A percentile compares a stretch with the other conserved stretches of the same genome.
Conservation (phyloP, 2,797 vertebrate genomes). For the Vespertilio murinus region DNA sequence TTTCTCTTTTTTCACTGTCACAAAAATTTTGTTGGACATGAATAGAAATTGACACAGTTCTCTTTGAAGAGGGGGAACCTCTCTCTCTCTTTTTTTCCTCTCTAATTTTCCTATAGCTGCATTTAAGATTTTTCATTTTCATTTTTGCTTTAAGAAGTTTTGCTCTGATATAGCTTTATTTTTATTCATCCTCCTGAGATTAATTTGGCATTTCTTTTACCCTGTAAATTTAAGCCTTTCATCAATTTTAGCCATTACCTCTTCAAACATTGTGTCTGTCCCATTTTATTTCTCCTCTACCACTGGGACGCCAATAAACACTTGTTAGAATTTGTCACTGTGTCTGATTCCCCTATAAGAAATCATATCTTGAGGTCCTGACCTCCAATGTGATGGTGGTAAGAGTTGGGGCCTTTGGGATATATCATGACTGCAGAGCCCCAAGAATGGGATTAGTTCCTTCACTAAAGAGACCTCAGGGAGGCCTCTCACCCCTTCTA, state of each 20-base stretch:
- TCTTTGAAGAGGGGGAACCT: constrained; percentile 18
- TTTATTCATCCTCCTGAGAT: neutral
- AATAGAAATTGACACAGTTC: constrained; percentile 53
- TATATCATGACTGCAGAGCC: neutral
- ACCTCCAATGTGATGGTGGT: neutral
- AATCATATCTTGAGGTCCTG: neutral
- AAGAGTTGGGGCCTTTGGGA: neutral
- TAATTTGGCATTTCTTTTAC: neutral
- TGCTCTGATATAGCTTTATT: neutral
- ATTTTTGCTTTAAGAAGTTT: neutral
- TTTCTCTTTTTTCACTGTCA: constrained; percentile 12
- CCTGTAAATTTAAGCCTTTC: neutral
- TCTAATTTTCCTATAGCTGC: neutral
- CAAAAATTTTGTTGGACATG: constrained; percentile 71
- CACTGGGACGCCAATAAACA: neutral
- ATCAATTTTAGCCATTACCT: neutral
- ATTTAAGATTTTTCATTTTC: constrained; percentile 5
- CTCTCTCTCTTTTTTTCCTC: neutral
- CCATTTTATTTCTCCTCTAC: neutral
- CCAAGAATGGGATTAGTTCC: neutral
- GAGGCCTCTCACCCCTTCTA: neutral
- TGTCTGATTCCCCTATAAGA: neutral
- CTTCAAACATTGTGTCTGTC: neutral
- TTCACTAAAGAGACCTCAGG: neutral
- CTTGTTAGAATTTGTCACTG: neutral